Conservation (phyloP, 2,888 invertebrate genomes). For the Caenorhabditis afra region DNA sequence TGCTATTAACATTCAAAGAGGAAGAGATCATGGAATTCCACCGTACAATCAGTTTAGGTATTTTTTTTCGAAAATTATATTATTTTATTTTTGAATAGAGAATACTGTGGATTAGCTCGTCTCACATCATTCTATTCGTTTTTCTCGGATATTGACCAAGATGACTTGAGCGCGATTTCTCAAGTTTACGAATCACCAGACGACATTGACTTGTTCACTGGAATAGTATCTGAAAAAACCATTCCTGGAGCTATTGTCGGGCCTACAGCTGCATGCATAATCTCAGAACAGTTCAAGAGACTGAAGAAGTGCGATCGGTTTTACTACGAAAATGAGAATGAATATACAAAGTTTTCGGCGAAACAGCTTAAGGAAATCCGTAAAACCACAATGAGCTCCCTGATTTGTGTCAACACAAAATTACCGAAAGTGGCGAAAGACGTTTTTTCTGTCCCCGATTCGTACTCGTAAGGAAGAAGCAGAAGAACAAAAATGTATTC, state of each 20-base stretch:
- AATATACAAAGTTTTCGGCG: conserved; percentile 69
- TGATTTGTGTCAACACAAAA: conserved; percentile 88
- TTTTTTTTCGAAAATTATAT: background rate
- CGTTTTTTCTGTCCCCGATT: conserved; percentile 89
- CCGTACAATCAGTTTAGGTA: conserved; percentile 71
- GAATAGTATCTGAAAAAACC: conserved; percentile 60
- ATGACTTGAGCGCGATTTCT: conserved; percentile 69
- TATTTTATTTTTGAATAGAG: conserved; percentile 56
- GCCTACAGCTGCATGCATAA: conserved; percentile 93
- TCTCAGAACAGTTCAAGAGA: conserved; percentile 87
- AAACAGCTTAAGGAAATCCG: conserved; percentile 88
- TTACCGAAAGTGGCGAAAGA: conserved; percentile 86
- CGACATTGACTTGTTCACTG: conserved; percentile 67
- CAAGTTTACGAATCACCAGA: conserved; percentile 73
- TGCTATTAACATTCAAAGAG: conserved; percentile 91
- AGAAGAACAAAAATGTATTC: background rate
- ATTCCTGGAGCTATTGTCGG: conserved; percentile 88
- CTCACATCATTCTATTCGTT: conserved; percentile 72
- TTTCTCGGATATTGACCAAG: conserved; percentile 71
- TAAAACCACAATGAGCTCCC: conserved; percentile 89
- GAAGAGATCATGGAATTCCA: conserved; percentile 82
- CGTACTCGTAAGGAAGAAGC: conserved; percentile 67
- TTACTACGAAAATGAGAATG: conserved; percentile 82
- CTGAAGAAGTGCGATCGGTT: conserved; percentile 90
- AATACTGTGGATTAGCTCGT: conserved; percentile 72